Evolutionary conservation across 2,797 vertebrate species (phyloP).

Genomic region (Lagocephalus sceleratus): DNA sequence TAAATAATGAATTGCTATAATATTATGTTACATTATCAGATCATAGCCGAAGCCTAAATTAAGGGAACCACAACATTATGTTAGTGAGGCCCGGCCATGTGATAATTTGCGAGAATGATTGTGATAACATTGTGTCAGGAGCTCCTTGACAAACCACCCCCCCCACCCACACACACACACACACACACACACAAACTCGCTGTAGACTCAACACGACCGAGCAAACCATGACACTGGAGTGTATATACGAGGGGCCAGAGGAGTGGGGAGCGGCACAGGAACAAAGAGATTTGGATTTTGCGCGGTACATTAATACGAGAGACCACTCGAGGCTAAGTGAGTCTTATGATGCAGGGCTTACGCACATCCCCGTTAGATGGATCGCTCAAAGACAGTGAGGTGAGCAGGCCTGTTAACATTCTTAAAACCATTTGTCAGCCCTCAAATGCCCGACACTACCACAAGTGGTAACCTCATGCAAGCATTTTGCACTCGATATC

Average conservation of each 20-base stretch:
- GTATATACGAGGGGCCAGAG: conserved; percentile 24
- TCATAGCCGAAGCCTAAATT: conserved; percentile 43
- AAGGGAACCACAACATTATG: conserved; percentile 52
- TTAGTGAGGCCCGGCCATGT: conserved; percentile 38
- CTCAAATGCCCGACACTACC: conserved; percentile 21
- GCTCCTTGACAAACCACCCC: conserved; percentile 36
- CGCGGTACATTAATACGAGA: conserved; percentile 51
- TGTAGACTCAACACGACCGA: conserved; percentile 57
- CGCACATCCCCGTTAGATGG: conserved; percentile 39
- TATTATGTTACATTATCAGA: conserved; percentile 69
- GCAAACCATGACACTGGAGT: conserved; percentile 36
- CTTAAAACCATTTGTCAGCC: conserved; percentile 15
- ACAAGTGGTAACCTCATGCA: conserved; percentile 44
- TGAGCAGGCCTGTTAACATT: conserved; percentile 27
- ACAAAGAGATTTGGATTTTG: conserved; percentile 44
- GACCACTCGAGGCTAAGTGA: conserved; percentile 56
- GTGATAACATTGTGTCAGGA: conserved; percentile 62
- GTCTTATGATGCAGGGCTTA: conserved; percentile 49
- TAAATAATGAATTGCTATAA: conserved; percentile 64
- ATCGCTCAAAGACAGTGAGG: conserved; percentile 48
- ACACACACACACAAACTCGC: conserved; percentile 11
- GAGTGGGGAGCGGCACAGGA: conserved; percentile 15
- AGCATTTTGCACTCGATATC: conserved; percentile 56
- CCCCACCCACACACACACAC: conserved; percentile 12
- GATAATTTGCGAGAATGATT: conserved; percentile 61